Base-by-base conservation (phyloP, 2,113 vertebrate species). In the Phylloscopus trochiloides region DNA sequence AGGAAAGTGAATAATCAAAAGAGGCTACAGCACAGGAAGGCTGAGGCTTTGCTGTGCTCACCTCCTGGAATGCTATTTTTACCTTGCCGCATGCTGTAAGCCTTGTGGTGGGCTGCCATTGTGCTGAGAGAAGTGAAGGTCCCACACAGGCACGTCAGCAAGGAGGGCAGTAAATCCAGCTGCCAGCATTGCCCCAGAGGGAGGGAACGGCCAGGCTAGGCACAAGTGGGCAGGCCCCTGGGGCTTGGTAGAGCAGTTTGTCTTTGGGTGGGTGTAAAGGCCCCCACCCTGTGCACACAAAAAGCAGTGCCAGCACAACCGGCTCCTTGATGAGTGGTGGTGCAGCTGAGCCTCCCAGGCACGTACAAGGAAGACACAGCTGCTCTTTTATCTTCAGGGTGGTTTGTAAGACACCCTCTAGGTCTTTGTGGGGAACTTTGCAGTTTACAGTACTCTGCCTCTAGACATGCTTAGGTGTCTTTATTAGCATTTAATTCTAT, bases 31-130 rank as follows among this genome's bases (percentile, higher is more conserved):
- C 58, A n/a, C 73, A 90, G 66, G 66, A 94, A 82, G 62, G 34
- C 42, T 92, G 87, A 82, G 48, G 54, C 24, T 92, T 89, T 78
- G 61, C 66, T 79, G 38, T 14, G 66, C 26, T 91, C 87, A 62
- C 57, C 77, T 86, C 77, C 87, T 92, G 71, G 66, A 80, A 61
- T 40, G 77, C 51, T 94, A 31, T 90, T 94, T 94, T 88, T 90
- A 74, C 34, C 42, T 29, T 14, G 0, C 45, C 0, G 0, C 58
- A 24, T 14, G n/a, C 77, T 15, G 13, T 36, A 84, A 91, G 28
- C 36, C 19, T 70, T 67, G 55, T 17, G 52, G 47, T 22, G 40
- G 28, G 54, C 15, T 43, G 21, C 25, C 4, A 0, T 22, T 4
- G 1, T 52, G 28, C 7, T 0, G 0, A 29, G 20, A 6, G 14